A percentile compares a stretch with the other conserved stretches of the same genome.
Conservation (phyloP, 2,888 invertebrate species). For the Notodonta dromedarius region DNA sequence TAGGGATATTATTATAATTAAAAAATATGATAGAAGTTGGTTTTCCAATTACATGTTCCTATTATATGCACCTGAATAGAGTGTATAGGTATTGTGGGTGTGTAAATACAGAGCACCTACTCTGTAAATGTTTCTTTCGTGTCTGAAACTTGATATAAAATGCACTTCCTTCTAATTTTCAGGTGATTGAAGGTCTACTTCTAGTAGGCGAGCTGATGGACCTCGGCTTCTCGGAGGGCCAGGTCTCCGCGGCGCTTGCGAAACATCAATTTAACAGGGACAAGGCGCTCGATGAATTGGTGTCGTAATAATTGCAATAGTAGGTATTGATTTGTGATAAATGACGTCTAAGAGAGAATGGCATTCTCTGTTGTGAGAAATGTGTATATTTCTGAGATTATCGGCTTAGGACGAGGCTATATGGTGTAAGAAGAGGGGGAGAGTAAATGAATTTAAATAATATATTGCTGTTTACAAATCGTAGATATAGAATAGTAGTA, state of each 20-base stretch:
- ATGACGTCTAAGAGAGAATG: constrained; percentile 19
- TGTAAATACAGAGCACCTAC: no score
- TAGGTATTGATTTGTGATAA: constrained; percentile 15
- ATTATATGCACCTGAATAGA: no score
- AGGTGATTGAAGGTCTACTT: constrained; percentile 93
- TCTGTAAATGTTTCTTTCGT: no score
- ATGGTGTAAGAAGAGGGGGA: neutral
- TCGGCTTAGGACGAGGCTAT: constrained; percentile 8
- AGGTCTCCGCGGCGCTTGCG: constrained; percentile 89
- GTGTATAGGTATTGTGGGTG: no score
- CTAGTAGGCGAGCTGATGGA: constrained; percentile 91
- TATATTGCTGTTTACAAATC: neutral
- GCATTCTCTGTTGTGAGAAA: constrained; percentile 14
- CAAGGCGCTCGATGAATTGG: constrained; percentile 92
- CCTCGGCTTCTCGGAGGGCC: constrained; percentile 91
- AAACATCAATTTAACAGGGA: constrained; percentile 93
- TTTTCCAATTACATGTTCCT: no score
- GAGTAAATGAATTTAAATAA: constrained; percentile 3
- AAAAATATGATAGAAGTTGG: no score
- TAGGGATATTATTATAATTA: no score
- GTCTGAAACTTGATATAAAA: no score
- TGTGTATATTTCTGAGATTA: constrained; percentile 9
- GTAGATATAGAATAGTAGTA: neutral
- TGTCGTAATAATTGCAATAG: constrained; percentile 82
- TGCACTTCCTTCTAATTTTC: constrained; percentile 41